phyloP scores from a whole-genome alignment of 2,797 vertebrate genomes.

The Malacoraja senta region DNA sequence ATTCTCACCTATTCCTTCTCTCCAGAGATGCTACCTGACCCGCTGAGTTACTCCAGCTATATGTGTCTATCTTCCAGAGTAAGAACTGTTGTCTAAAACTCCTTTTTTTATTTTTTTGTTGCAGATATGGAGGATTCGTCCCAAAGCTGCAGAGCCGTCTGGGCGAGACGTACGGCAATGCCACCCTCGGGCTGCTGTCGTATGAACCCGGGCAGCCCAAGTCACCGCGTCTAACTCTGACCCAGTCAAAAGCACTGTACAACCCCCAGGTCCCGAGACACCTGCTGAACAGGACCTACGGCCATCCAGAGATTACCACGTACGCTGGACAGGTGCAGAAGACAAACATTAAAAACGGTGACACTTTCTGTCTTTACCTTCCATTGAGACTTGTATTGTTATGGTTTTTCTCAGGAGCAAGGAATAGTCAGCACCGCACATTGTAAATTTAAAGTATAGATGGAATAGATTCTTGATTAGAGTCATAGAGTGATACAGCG shows the following conservation, averaged over 20 bases:
- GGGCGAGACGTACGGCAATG: slow-evolving; percentile 21
- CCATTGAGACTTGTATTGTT: neutral
- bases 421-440: neutral
- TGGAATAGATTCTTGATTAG: no score
- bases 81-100: no score
- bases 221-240: slow-evolving; percentile 9
- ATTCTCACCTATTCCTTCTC: no score
- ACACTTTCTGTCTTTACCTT: neutral
- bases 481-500: no score
- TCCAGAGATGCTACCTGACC: no score
- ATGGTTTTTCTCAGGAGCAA: neutral
- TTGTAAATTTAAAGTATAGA: neutral
- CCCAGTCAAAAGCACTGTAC: slow-evolving; percentile 15
- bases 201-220: slow-evolving; percentile 35
- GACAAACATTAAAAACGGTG: slow-evolving; percentile 32
- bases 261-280: slow-evolving; percentile 27
- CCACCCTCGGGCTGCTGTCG: slow-evolving; percentile 17
- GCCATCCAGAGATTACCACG: slow-evolving; percentile 27
- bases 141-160: slow-evolving; percentile 9
- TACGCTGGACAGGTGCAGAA: slow-evolving; percentile 26
- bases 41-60: no score
- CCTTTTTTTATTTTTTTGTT: neutral
- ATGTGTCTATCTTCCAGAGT: neutral
- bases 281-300: neutral
- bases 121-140: slow-evolving; percentile 16